Percentiles rank a stretch among this genome's conserved stretches.
Conservation (phyloP, 2,113 vertebrate genomes). For the Pomatostomus ruficeps region DNA sequence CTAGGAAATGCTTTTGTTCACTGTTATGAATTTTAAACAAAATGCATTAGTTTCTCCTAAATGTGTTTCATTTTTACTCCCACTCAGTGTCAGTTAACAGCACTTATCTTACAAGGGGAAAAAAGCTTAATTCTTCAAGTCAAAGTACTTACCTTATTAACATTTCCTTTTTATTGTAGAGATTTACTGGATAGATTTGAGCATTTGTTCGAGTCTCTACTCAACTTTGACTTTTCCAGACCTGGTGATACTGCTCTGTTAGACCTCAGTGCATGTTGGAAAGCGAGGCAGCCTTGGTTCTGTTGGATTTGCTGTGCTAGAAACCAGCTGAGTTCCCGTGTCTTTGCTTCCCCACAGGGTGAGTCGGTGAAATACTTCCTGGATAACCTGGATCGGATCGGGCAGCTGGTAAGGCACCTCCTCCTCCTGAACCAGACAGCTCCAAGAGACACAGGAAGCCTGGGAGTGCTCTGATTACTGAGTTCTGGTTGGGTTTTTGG, state of each 20-base stretch:
- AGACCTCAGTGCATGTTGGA: not conserved
- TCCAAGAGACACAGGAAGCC: not conserved
- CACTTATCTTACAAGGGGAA: not conserved
- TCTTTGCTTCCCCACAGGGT: constrained; percentile 74
- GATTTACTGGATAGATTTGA: not conserved
- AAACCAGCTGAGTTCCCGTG: not conserved
- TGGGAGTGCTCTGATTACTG: not conserved
- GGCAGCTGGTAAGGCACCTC: constrained; percentile 85
- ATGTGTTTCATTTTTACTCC: not conserved
- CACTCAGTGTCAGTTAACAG: not conserved
- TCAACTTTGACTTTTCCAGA: not conserved
- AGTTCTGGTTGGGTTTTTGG: no score
- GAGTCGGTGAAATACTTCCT: constrained; percentile 98
- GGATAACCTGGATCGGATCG: constrained; percentile 96
- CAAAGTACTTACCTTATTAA: not conserved
- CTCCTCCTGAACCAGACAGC: not conserved
- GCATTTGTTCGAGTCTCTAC: not conserved
- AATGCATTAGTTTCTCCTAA: not conserved
- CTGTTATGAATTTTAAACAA: not conserved
- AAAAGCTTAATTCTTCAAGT: not conserved
- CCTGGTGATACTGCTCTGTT: not conserved
- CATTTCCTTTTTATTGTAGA: not conserved
- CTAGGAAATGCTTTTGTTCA: not conserved
- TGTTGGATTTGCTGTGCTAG: not conserved
- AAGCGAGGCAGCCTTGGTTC: not conserved